phyloP scores from a whole-genome alignment of 2,797 vertebrate species.

The Sorex maritimensis region DNA sequence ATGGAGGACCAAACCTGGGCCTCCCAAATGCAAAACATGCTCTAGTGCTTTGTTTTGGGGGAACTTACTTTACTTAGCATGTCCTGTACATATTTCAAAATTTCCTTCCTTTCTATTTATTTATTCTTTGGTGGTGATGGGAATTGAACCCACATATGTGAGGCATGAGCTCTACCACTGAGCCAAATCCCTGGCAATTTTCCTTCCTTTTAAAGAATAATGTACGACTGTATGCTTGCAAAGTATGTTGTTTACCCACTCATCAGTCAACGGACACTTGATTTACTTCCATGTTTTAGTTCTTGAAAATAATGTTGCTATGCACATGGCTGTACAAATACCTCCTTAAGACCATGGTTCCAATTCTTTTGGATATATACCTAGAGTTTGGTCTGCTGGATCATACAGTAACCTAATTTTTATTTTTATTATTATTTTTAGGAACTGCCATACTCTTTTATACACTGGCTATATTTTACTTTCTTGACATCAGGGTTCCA shows the following conservation, averaged over 20 bases:
- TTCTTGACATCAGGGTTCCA: not conserved
- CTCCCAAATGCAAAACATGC: too few relatives aligned
- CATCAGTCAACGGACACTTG: not conserved
- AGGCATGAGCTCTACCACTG: too few relatives aligned
- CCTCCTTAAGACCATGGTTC: not conserved
- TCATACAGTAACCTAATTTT: not conserved
- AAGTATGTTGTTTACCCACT: constrained; percentile 9
- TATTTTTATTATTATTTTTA: constrained; percentile 24
- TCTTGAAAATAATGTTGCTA: not conserved
- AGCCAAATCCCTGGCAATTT: too few relatives aligned
- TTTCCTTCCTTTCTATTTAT: not conserved
- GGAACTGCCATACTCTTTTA: not conserved
- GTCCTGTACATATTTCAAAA: constrained; percentile 19
- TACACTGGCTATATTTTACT: constrained; percentile 23
- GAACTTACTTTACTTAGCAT: constrained; percentile 42
- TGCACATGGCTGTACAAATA: not conserved
- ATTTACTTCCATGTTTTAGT: not conserved
- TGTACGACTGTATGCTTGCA: not conserved
- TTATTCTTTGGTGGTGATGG: too few relatives aligned
- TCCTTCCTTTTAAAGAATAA: constrained; percentile 30
- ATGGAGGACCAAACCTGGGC: too few relatives aligned
- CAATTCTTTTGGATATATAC: constrained; percentile 8
- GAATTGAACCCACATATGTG: too few relatives aligned
- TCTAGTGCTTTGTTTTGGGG: constrained; percentile 23
- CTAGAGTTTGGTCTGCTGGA: not conserved